Conservation (phyloP, 1,140 invertebrate genomes). For the Drosophila arawakana region DNA sequence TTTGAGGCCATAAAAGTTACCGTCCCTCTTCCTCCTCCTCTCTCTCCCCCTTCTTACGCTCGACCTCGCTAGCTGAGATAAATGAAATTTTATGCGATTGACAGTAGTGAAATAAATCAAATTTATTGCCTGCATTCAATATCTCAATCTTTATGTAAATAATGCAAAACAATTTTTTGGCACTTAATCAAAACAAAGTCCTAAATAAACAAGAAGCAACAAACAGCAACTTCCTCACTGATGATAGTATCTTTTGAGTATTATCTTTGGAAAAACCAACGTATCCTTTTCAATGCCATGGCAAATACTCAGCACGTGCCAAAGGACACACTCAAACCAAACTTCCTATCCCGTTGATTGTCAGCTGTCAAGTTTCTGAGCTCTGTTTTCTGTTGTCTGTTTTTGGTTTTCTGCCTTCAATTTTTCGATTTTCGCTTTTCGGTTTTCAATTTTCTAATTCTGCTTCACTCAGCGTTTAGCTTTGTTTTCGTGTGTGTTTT, state of each 20-base stretch:
- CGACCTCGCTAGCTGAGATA: conserved; percentile 10
- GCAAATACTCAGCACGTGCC: conserved; percentile 37
- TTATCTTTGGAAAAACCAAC: conserved; percentile 1
- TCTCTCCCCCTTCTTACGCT: no score
- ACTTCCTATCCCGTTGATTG: background rate
- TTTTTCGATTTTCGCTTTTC: conserved; percentile 4
- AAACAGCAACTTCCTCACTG: conserved; percentile 4
- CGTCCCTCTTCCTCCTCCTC: conserved; percentile 1
- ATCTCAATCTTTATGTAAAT: conserved; percentile 75
- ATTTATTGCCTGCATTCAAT: conserved; percentile 53
- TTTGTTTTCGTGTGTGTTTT: conserved; percentile 2
- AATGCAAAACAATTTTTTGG: conserved; percentile 67
- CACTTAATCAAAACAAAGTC: conserved; percentile 76
- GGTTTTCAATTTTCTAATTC: conserved; percentile 45
- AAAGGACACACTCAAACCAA: conserved; percentile 5
- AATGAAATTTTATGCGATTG: conserved; percentile 46
- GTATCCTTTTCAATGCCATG: conserved; percentile 36
- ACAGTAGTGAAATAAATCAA: conserved; percentile 11
- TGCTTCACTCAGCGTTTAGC: conserved; percentile 29
- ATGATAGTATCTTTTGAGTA: conserved; percentile 32
- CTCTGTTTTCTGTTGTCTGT: conserved; percentile 25
- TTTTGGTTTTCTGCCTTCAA: conserved; percentile 8
- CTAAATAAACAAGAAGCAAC: conserved; percentile 63
- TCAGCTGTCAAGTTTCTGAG: conserved; percentile 35
- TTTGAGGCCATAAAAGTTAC: conserved; percentile 64